Conservation (phyloP, 2,797 vertebrate genomes). For the Cyprinella venusta region DNA sequence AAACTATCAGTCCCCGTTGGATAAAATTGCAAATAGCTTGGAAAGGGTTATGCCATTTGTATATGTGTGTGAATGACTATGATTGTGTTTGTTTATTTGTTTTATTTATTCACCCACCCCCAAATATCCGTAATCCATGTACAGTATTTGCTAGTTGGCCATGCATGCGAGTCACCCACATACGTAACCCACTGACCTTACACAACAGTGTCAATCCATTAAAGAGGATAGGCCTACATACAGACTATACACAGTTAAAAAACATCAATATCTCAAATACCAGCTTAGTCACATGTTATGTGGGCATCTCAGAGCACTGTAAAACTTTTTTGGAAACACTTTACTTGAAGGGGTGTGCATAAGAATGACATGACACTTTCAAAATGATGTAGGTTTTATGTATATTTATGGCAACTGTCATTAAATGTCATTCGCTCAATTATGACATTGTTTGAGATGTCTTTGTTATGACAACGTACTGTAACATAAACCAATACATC, state of each 20-base stretch:
- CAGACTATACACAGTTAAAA: conserved; percentile 5
- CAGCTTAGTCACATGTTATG: conserved; percentile 20
- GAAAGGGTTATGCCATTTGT: background rate
- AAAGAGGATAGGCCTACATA: conserved; percentile 18
- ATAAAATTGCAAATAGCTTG: background rate
- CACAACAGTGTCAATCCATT: conserved; percentile 9
- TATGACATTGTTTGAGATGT: too few relatives aligned
- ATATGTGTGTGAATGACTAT: too few relatives aligned
- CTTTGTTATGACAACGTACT: too few relatives aligned
- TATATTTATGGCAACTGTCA: too few relatives aligned
- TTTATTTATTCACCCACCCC: too few relatives aligned
- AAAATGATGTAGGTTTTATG: too few relatives aligned
- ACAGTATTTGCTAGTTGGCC: background rate
- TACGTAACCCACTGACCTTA: background rate
- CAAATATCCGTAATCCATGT: background rate
- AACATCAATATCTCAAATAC: conserved; percentile 36
- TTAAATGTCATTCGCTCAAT: too few relatives aligned
- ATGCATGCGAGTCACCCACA: background rate
- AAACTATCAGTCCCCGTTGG: background rate
- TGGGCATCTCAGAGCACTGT: background rate
- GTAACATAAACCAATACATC: too few relatives aligned
- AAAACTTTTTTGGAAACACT: background rate
- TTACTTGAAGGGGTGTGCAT: too few relatives aligned
- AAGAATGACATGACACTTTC: too few relatives aligned
- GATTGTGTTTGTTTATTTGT: background rate